Percentiles rank a stretch among this genome's conserved stretches.
phyloP scores from a whole-genome alignment of 2,797 vertebrate species.

The Triplophysa yarkandensis region DNA sequence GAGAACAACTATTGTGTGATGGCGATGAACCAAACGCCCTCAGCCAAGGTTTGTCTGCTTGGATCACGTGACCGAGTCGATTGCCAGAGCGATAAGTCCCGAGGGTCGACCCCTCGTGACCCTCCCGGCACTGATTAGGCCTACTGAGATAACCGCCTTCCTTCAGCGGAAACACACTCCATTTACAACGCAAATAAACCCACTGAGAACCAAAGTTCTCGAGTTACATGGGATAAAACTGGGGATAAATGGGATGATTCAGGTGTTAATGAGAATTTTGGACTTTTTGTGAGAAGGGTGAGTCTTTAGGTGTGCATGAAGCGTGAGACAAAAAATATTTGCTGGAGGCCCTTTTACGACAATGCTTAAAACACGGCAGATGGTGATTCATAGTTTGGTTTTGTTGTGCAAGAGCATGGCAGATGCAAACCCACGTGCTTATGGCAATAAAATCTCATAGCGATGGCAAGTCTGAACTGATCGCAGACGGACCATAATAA shows the following conservation, averaged over 20 bases:
- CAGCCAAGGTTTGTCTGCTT: conserved; percentile 57
- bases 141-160: conserved; percentile 61
- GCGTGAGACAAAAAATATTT: conserved; percentile 28
- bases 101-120: conserved; percentile 56
- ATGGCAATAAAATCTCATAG: conserved; percentile 38
- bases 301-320: conserved; percentile 9
- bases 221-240: background rate
- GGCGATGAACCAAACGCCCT: conserved; percentile 48
- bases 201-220: conserved; percentile 1
- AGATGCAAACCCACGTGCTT: conserved; percentile 33
- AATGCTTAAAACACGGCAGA: conserved; percentile 23
- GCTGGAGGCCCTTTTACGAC: conserved; percentile 33
- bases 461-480: conserved; percentile 63
- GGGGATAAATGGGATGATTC: background rate
- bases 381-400: conserved; percentile 31
- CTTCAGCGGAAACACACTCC: conserved; percentile 60
- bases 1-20: conserved; percentile 49
- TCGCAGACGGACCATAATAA: conserved; percentile 56
- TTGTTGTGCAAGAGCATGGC: conserved; percentile 58
- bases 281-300: background rate
- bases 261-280: background rate
- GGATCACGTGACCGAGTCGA: conserved; percentile 68
- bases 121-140: conserved; percentile 55
- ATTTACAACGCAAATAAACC: conserved; percentile 65
- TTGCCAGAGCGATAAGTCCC: conserved; percentile 55